Evolutionary conservation across 2,888 invertebrate species (phyloP).

Genomic region (Trilocha varians): DNA sequence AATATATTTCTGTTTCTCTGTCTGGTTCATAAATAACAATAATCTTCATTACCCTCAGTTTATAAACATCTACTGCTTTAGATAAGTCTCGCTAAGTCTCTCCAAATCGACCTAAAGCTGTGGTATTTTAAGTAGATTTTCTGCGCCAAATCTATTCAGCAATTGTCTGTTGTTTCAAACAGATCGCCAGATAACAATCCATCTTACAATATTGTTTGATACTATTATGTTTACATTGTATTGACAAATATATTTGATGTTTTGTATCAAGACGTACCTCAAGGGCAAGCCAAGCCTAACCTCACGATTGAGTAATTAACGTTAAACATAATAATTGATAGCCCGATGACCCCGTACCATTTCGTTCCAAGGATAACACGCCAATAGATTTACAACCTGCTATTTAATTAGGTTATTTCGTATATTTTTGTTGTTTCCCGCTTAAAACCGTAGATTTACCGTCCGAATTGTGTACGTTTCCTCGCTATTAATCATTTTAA

Average conservation of each 20-base stretch:
- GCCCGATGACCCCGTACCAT: conserved; percentile 34
- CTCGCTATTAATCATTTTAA: conserved; percentile 2
- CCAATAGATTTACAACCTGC: conserved; percentile 11
- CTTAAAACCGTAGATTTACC: conserved; percentile 15
- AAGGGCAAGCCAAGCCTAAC: neutral
- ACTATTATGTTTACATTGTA: too few relatives aligned
- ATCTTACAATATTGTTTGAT: too few relatives aligned
- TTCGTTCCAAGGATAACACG: conserved; percentile 13
- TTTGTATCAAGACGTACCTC: neutral
- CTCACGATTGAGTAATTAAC: conserved; percentile 5
- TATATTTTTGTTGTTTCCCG: conserved; percentile 14
- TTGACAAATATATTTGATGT: neutral
- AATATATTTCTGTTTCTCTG: too few relatives aligned
- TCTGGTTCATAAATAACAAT: too few relatives aligned
- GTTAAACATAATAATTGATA: conserved; percentile 21
- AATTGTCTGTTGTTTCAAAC: too few relatives aligned
- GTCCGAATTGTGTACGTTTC: neutral
- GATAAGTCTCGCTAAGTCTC: too few relatives aligned
- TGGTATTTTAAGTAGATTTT: too few relatives aligned
- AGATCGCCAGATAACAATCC: too few relatives aligned
- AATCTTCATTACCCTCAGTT: too few relatives aligned
- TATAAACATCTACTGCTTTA: too few relatives aligned
- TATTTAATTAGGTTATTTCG: conserved; percentile 14
- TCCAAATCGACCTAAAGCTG: too few relatives aligned
- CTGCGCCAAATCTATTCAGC: too few relatives aligned